A percentile compares a stretch with the other conserved stretches of the same genome.
These are phyloP conservation scores for Erebia aethiops DNA, from an alignment of 2,888 invertebrate species.

Conservation along the genomic window DNA sequence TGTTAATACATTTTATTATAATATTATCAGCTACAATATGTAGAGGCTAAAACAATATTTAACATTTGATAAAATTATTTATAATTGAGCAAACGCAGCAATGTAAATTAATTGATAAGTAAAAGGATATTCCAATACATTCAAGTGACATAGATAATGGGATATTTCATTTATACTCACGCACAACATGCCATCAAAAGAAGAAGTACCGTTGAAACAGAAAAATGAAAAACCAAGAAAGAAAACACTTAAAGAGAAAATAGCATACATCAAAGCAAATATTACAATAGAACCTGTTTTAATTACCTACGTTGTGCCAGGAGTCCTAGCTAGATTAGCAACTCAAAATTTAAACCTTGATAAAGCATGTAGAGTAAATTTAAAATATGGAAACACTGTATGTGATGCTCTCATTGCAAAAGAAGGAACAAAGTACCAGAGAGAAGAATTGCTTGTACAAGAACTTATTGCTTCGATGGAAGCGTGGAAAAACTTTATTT, in stretches of 20 bases:
- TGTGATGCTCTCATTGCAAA: conserved; percentile 89
- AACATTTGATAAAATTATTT: conserved; percentile 30
- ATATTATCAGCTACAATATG: neutral
- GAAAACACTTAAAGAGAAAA: conserved; percentile 69
- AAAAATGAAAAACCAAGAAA: conserved; percentile 48
- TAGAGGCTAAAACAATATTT: conserved; percentile 26
- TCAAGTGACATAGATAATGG: conserved; percentile 22
- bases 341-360: conserved; percentile 93
- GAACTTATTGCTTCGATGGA: conserved; percentile 80
- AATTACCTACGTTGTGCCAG: conserved; percentile 85
- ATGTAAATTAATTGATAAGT: conserved; percentile 13
- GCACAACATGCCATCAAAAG: conserved; percentile 54
- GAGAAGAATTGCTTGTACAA: conserved; percentile 84
- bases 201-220: conserved; percentile 61
- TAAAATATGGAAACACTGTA: conserved; percentile 85
- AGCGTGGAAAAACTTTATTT: conserved; percentile 79
- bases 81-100: conserved; percentile 14
- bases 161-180: conserved; percentile 27
- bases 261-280: conserved; percentile 76
- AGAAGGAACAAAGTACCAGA: conserved; percentile 85
- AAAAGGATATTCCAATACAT: conserved; percentile 18
- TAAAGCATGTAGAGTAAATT: conserved; percentile 92
- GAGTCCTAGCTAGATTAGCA: conserved; percentile 86
- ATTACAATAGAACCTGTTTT: conserved; percentile 86
- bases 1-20: neutral